Evolutionary conservation across 1,140 invertebrate genomes (phyloP), one percentile per base, ranked within the genome.

Genomic region (Drosophila sulfurigaster): DNA sequence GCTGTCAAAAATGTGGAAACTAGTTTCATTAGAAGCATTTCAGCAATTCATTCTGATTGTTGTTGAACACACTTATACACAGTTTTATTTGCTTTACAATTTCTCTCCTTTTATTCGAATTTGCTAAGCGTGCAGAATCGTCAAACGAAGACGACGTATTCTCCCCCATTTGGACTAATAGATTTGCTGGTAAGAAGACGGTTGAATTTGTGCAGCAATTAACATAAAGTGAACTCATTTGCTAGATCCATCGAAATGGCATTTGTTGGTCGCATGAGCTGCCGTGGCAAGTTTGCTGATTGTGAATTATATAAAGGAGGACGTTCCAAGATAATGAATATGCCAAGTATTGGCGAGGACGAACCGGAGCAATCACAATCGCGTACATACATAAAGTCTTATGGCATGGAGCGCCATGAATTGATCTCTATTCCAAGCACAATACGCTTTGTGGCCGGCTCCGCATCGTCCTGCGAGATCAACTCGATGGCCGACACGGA

Each of bases 401-500:
- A 72, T 5, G 69, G 71, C 13, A 7, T 49, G 32, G 49, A 43
- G 0, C 54, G 52, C 6, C 41, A 20, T 7, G 25, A 48, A 28
- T 20, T 43, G 16, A 32, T 63, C 35, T 65, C 56, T 1, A 77
- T 54, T 54, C 62, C 69, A 6, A 51, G 73, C 52, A 88, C 66
- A 20, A 63, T 75, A 32, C 85, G 73, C 15, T 75, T 69, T 77
- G 80, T 88, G 70, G 77, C 51, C 66, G 51, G 25, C 60, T 89
- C 81, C 75, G 68, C 16, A 49, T 89, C 81, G 68, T 65, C 60
- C 70, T 64, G 38, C 11, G 81, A 88, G n/a, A n/a, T 62, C 6
- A 65, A 28, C 46, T 88, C 80, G 13, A 64, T 79, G 74, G 49
- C 66, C 65, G 83, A 79, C 46, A 79, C 81, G 70, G 85, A 89